Base-by-base conservation (phyloP, 92 coral and sea anemone species). In the Ricordea florida region DNA sequence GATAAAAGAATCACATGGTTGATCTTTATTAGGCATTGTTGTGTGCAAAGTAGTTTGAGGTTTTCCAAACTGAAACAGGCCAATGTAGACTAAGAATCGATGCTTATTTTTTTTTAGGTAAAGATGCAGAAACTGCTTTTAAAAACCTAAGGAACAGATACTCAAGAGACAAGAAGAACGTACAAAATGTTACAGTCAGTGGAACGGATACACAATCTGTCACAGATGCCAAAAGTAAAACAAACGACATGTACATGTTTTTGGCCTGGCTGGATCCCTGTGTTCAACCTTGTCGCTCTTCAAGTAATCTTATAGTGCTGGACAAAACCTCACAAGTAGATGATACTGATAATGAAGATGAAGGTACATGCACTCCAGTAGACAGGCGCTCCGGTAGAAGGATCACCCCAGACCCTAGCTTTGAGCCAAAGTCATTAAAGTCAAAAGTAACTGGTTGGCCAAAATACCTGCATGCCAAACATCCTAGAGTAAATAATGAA, bases 191-290 rank as follows among this genome's bases (percentile, higher is more conserved):
- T 21, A 67, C 74, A 44, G 81, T 67, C 11, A 67, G 80, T 74
- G 92, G 88, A 23, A 69, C 84, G 32, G 88, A 73, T 35, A 75
- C 57, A 6, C 61, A 74, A 29, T 36, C 35, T 25, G 84, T 83
- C 11, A 26, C 51, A 29, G 89, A 76, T 26, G 89, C 60, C 2
- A 69, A 80, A 52, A 59, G 55, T 33, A 66, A 86, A 42, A 73
- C 62, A 38, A 50, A 50, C 44, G 86, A 86, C 41, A 34, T 66
- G 70, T 73, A 47, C 40, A 22, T 41, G 9, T 80, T 58, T 67
- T 74, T 86, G 44, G 49, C 62, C 29, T 86, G 91, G 87, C 62
- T 86, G 15, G 91, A 80, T 9, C 79, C 82, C 51, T 80, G 74
- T 51, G 43, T 85, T 41, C 81, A 79, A 50, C 78, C 81, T 35